A percentile compares a stretch with the other conserved stretches of the same genome.
Conservation (phyloP, 2,797 vertebrate species). For the Trematocara caparti region DNA sequence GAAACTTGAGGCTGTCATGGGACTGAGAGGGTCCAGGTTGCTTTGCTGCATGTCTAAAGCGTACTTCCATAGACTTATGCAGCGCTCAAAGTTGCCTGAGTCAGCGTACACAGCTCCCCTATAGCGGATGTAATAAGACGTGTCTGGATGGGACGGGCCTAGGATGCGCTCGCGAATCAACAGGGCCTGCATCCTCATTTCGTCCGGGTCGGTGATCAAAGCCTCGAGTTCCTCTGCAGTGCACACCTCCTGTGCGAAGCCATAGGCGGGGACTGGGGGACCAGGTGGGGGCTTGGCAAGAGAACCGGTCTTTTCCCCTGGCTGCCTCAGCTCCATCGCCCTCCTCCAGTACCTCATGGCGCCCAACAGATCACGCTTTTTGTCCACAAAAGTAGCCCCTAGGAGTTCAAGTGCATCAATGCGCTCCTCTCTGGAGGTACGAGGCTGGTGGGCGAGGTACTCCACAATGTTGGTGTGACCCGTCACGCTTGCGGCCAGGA, state of each 20-base stretch:
- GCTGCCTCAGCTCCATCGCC: constrained; percentile 89
- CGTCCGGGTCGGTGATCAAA: constrained; percentile 91
- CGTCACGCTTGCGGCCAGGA: constrained; percentile 92
- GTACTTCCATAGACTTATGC: constrained; percentile 94
- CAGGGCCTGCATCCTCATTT: constrained; percentile 96
- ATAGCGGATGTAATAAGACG: constrained; percentile 96
- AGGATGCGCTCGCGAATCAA: constrained; percentile 91
- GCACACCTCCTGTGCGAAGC: constrained; percentile 86
- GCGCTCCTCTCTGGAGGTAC: constrained; percentile 79
- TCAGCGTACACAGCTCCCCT: constrained; percentile 92
- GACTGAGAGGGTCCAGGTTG: constrained; percentile 93
- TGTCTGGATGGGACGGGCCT: constrained; percentile 93
- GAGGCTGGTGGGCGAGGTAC: constrained; percentile 85
- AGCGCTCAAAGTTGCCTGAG: constrained; percentile 93
- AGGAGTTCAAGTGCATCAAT: constrained; percentile 89
- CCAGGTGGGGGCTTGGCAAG: constrained; percentile 84
- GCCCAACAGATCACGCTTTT: constrained; percentile 90
- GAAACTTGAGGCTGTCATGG: constrained; percentile 96
- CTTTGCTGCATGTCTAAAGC: constrained; percentile 96
- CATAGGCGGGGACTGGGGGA: constrained; percentile 86
- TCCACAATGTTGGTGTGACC: constrained; percentile 97
- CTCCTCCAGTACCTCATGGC: constrained; percentile 91
- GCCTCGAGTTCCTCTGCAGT: constrained; percentile 88
- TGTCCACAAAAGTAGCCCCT: constrained; percentile 94
- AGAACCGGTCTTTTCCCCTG: constrained; percentile 67